Base-by-base conservation (phyloP, 2,797 vertebrate genomes). In the Mormyrus hasselquistii region DNA sequence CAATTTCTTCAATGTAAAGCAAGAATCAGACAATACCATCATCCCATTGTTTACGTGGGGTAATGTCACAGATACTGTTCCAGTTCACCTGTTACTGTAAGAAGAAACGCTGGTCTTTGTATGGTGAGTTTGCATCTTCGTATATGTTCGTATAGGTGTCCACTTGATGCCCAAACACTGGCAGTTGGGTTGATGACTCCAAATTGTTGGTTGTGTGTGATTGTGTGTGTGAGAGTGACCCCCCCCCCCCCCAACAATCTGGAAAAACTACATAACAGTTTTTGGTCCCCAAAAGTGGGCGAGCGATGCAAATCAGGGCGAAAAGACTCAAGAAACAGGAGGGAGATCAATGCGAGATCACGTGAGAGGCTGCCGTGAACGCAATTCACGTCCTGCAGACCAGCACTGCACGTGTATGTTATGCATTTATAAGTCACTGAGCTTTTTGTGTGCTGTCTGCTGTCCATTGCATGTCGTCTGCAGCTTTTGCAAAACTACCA, bases 41-140 rank as follows among this genome's bases (percentile, higher is more conserved):
- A n/a, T 59, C 49, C 52, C 83, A 90, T 89, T 91, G 90, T 90
- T 92, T 88, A 86, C 91, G 89, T 82, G 88, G 76, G 91, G 88
- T 88, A 83, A 83, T 91, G 88, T 92, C 88, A 88, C 85, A 49
- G 91, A 47, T 49, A 22, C 3, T 83, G n/a, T 49, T n/a, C n/a
- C 79, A 47, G 41, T 19, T 47, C 8, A 19, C 76, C 34, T 19
- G 34, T 82, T 47, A 82, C n/a, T 47, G 76, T 19, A 38, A 41
- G 19, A 22, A 69, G 3, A 41, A n/a, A 44, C n/a, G 34, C 76
- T 47, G 19, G 47, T 19, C 29, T 47, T 82, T 82, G 10, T 69
- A 69, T 69, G 65, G 4, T 29, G 12, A 34, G 22, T 69, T 69
- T 34, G 65, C 65, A 34, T 34, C 22, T 69, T 34, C 62, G 25